Conservation (phyloP, 2,888 invertebrate genomes). For the Andrena haemorrhoa region DNA sequence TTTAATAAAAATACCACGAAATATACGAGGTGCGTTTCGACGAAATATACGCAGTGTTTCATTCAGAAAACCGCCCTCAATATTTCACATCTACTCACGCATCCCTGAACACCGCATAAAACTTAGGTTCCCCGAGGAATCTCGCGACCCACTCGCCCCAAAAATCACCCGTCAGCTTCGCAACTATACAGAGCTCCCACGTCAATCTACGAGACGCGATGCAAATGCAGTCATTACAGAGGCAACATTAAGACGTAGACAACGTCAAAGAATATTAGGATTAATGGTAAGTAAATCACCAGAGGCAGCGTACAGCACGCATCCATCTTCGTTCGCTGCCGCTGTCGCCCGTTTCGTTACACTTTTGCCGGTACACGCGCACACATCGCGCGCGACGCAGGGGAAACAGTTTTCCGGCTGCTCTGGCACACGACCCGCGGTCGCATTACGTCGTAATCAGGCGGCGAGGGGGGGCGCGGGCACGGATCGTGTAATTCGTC, state of each 20-base stretch:
- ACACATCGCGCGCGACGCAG: not conserved
- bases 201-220: not conserved
- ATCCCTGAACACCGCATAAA: not conserved
- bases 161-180: not conserved
- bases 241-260: conserved; percentile 14
- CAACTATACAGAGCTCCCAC: not conserved
- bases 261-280: conserved; percentile 41
- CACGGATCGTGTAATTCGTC: not conserved
- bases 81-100: not conserved
- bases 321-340: conserved; percentile 51
- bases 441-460: conserved; percentile 2
- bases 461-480: not conserved
- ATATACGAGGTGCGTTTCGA: no score
- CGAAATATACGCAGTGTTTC: no score
- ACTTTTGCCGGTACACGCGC: conserved; percentile 4
- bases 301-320: conserved; percentile 1
- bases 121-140: not conserved
- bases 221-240: conserved; percentile 19
- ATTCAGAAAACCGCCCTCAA: no score
- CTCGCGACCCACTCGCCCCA: not conserved
- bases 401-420: conserved; percentile 13
- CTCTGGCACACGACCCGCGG: not conserved
- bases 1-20: no score
- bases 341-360: conserved; percentile 28
- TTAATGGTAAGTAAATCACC: conserved; percentile 50